Evolutionary conservation across 2,797 vertebrate species (phyloP), one percentile per base, ranked within the genome.

Genomic region (Knipowitschia caucasica): DNA sequence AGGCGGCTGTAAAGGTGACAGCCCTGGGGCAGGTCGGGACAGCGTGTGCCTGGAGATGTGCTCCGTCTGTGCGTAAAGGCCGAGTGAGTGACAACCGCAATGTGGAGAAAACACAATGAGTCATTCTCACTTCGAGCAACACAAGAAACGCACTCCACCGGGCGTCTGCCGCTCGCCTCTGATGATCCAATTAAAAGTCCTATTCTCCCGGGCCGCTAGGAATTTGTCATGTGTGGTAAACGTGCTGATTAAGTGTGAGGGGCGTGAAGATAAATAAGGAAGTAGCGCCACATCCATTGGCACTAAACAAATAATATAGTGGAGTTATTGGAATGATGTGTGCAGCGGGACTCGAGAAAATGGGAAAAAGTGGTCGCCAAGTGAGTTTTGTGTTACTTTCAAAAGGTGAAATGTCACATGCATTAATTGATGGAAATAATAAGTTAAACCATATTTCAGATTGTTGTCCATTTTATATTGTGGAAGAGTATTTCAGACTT

Each of bases 101-200:
- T 61, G 50, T 47, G 62, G 46, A 57, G 62, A 70, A 71, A 50
- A 73, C 58, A 58, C 51, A 75, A 58, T 72, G 65, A 77, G 67
- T 86, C 71, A 86, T 51, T 75, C 30, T 69, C 38, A 36, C 47
- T 59, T 43, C 43, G 75, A 71, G 67, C 59, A 71, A 67, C 71
- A 58, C 46, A 57, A 62, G 53, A 51, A 50, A 51, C 33, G 35
- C 53, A 23, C 43, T 18, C 44, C 20, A 10, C 23, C 45, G 23
- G 30, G 29, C 36, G 26, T 25, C 59, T 59, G 77, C 53, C 63
- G 33, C 26, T 23, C 72, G 66, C 52, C 55, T 33, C 60, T 9
- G 54, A 73, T 77, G 76, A 72, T 62, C 80, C 68, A 75, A 58
- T 59, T 55, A n/a, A 52, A 58, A 75, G 39, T 54, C 45, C 56